Conservation (phyloP, 2,113 vertebrate species). For the Pedionomus torquatus region DNA sequence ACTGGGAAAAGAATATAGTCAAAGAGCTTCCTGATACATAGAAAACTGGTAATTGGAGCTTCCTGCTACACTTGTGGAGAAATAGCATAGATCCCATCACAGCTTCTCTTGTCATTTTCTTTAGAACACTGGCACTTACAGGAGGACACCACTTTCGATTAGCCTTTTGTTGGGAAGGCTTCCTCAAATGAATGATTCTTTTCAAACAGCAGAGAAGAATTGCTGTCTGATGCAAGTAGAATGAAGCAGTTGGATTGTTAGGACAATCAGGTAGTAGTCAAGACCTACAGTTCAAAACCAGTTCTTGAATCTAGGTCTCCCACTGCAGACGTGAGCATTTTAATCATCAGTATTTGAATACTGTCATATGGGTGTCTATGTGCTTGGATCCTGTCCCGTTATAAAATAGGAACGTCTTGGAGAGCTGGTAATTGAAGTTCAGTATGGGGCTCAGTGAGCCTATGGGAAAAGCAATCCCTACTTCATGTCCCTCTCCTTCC, state of each 20-base stretch:
- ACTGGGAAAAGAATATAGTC: background rate
- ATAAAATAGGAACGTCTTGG: background rate
- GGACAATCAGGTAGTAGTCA: background rate
- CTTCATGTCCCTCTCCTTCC: background rate
- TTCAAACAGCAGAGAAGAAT: background rate
- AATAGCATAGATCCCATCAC: background rate
- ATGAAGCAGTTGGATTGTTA: background rate
- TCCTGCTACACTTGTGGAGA: background rate
- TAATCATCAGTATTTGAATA: background rate
- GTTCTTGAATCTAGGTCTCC: background rate
- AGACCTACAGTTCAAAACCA: background rate
- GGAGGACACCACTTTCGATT: background rate
- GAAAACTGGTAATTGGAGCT: background rate
- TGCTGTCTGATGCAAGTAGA: background rate
- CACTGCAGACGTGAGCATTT: background rate
- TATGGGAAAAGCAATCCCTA: background rate
- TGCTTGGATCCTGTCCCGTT: background rate
- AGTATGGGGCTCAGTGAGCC: background rate
- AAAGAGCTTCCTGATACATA: background rate
- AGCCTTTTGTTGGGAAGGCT: background rate
- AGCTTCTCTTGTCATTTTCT: background rate
- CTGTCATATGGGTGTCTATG: background rate
- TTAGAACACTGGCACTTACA: background rate
- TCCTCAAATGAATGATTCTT: background rate
- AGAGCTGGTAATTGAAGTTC: background rate